These are phyloP conservation scores for Luperina nickerlii DNA, from an alignment of 2,888 invertebrate genomes.

Conservation along the genomic window DNA sequence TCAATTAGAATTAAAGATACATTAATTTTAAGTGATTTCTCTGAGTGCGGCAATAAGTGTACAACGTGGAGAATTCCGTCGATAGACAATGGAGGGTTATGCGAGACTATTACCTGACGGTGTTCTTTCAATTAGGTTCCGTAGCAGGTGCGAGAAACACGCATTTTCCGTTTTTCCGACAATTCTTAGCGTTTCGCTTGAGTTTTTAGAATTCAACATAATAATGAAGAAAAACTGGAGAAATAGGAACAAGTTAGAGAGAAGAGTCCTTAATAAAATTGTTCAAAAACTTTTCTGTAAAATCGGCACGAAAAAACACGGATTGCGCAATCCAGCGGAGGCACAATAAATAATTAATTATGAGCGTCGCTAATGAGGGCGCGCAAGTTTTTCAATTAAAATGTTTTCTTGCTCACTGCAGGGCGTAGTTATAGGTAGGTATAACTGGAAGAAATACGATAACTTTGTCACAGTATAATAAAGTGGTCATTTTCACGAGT, in stretches of 20 bases:
- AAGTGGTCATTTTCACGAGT: neutral
- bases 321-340: slow-evolving; percentile 29
- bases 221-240: neutral
- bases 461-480: neutral
- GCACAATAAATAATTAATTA: slow-evolving; percentile 68
- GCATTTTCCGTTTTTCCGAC: neutral
- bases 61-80: neutral
- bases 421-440: neutral
- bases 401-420: slow-evolving; percentile 54
- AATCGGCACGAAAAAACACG: slow-evolving; percentile 27
- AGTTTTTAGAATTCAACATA: neutral
- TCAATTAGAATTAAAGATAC: neutral
- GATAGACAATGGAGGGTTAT: neutral
- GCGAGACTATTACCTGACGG: neutral
- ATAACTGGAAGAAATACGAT: neutral
- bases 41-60: neutral
- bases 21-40: neutral
- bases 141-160: neutral
- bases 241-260: slow-evolving; percentile 11
- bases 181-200: neutral
- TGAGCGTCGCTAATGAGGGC: slow-evolving; percentile 59
- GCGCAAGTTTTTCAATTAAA: slow-evolving; percentile 70
- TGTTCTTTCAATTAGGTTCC: neutral
- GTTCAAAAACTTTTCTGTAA: slow-evolving; percentile 18
- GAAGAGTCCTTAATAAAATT: neutral